Base-by-base conservation (phyloP, 2,888 invertebrate species). In the Melinaea menophilus region DNA sequence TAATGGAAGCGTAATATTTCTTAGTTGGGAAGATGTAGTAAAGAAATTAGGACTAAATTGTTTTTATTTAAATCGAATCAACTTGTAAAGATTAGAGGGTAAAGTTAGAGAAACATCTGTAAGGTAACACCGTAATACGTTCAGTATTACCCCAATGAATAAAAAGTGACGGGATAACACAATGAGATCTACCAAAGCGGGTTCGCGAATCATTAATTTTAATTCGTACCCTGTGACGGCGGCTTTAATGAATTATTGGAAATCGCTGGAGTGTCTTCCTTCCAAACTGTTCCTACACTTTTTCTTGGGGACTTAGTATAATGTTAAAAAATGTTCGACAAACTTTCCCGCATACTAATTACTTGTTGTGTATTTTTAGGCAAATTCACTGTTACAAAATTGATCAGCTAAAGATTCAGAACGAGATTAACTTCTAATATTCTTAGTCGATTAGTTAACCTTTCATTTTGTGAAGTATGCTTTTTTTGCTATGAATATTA, bases 201-300 rank as follows among this genome's bases (percentile, higher is more conserved):
- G 79, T 82, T 86, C 82, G 81, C 88, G 86, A 86, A 88, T 90
- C 90, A 90, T 90, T 89, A 90, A 90, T 90, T 90, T 90, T 90
- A 90, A 90, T 90, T 90, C 88, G 86, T 82, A 81, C 82, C 84
- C 85, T 85, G 86, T 84, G 88, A 87, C 86, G 84, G 80, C 78
- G 77, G 81, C 84, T 84, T 80, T 90, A 90, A 90, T 90, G 90
- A 90, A 89, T 90, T 89, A 90, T 90, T 87, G 90, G 88, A 85
- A 86, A 89, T 88, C 86, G 86, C 80, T 79, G 79, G 79, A 85
- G 82, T 79, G 76, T 83, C 80, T 76, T 74, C 74, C 73, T 78
- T 73, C 72, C 77, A 72, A 76, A 79, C 77, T 83, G 83, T 81
- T 84, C 77, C 79, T 78, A 81, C 83, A 83, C 80, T 87, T 87